A percentile compares a stretch with the other conserved stretches of the same genome.
These are phyloP conservation scores for Leucophenga montana DNA, from an alignment of 2,888 invertebrate genomes.

Conservation along the genomic window DNA sequence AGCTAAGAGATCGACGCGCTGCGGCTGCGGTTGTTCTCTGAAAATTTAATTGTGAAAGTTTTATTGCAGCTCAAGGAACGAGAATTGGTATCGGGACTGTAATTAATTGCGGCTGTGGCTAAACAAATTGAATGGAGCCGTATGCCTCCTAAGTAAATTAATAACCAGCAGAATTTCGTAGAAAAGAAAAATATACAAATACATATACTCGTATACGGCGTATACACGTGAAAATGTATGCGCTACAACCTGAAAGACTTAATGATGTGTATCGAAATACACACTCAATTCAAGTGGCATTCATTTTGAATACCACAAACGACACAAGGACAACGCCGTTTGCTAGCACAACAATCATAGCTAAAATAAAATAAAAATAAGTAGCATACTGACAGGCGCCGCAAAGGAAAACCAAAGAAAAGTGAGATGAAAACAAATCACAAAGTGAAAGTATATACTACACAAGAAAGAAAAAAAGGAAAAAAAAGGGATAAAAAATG, in stretches of 20 bases:
- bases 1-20: constrained; percentile 23
- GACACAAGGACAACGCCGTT: background rate
- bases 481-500: constrained; percentile 28
- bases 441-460: too few relatives aligned
- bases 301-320: background rate
- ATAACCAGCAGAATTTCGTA: constrained; percentile 52
- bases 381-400: constrained; percentile 31
- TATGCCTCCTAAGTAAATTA: constrained; percentile 46
- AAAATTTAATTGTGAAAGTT: constrained; percentile 67
- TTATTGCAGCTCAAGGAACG: constrained; percentile 57
- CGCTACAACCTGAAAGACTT: background rate
- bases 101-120: constrained; percentile 62
- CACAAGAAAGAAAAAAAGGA: constrained; percentile 36
- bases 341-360: background rate
- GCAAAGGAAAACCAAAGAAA: constrained; percentile 21
- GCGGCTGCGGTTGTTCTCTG: constrained; percentile 63
- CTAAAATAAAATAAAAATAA: constrained; percentile 51
- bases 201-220: constrained; percentile 35
- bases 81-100: constrained; percentile 59
- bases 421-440: constrained; percentile 31
- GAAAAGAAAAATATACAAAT: constrained; percentile 47
- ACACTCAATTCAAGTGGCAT: background rate
- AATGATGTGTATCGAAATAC: background rate
- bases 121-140: background rate
- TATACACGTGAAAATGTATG: too few relatives aligned